Percentiles rank a stretch among this genome's conserved stretches.
Conservation (phyloP, 2,888 invertebrate genomes). For the Volucella bombylans region DNA sequence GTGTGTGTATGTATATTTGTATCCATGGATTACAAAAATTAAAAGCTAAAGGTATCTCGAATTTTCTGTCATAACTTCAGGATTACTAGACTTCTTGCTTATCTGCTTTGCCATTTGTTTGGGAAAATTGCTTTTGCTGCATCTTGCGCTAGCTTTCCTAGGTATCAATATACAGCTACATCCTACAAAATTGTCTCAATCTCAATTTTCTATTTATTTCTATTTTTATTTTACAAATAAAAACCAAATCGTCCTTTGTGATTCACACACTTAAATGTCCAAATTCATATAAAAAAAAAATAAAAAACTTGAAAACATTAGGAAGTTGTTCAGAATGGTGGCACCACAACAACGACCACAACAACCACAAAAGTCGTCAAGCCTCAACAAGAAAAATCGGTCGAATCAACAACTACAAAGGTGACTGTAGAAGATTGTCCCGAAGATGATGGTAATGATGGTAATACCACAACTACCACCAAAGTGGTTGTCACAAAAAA, state of each 20-base stretch:
- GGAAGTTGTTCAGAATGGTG: constrained; percentile 62
- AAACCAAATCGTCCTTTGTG: constrained; percentile 19
- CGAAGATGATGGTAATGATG: constrained; percentile 26
- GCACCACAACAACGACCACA: constrained; percentile 43
- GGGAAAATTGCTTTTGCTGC: no score
- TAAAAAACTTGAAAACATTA: background rate
- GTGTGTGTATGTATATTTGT: no score
- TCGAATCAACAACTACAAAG: constrained; percentile 20
- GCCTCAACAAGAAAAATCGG: constrained; percentile 32
- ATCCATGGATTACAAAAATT: no score
- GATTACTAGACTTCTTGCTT: no score
- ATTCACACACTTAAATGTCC: constrained; percentile 29
- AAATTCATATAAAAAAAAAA: constrained; percentile 30
- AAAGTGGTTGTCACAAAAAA: constrained; percentile 35
- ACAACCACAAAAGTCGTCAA: constrained; percentile 29
- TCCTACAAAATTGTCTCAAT: background rate
- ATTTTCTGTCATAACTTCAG: no score
- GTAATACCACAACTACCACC: constrained; percentile 2
- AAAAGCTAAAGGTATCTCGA: no score
- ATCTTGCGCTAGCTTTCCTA: no score
- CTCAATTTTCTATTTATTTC: constrained; percentile 23
- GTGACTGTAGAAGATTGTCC: constrained; percentile 48
- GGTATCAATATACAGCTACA: background rate
- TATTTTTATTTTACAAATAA: constrained; percentile 35
- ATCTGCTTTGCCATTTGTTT: no score